Evolutionary conservation across 37 sponge, comb jelly and placozoan genomes (phyloP), one percentile per base, ranked within the genome.

Genomic region (Halichondria panicea): DNA sequence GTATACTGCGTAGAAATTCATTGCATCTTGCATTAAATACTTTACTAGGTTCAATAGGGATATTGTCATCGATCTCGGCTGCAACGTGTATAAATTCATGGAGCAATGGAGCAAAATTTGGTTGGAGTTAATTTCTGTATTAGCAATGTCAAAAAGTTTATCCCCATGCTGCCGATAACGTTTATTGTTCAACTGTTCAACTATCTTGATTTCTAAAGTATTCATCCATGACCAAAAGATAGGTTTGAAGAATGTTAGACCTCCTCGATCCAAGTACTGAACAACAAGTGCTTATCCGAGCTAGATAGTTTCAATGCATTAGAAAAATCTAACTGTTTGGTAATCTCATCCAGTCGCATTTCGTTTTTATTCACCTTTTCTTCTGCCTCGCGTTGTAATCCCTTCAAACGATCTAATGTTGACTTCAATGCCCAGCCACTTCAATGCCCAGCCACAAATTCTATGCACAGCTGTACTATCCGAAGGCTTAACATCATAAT

Each of bases 11-110:
- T 55, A 72, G 24, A 35, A 55, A 72, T 25, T 72, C 74, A 72
- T 70, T 42, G 53, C 53, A 46, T 53, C 71, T 70, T 9, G 53
- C 50, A 25, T 70, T 70, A 53, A 45, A 70, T n/a, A 70, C 24
- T 34, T 70, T 70, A n/a, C n/a, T n/a, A n/a, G n/a, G n/a, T n/a
- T n/a, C n/a, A n/a, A n/a, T n/a, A n/a, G n/a, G n/a, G n/a, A n/a
- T n/a, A n/a, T n/a, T n/a, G n/a, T n/a, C n/a, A n/a, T n/a, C n/a
- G n/a, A n/a, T n/a, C n/a, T n/a, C n/a, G n/a, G n/a, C n/a, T n/a
- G n/a, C n/a, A n/a, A n/a, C n/a, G n/a, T 48, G 52, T 48, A 48
- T 48, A 48, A 48, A 18, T 18, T 15, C 52, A 18, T 18, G 15
- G 15, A 11, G 11, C 15, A 48, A 11, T 48, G 52, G 11, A 48